A percentile compares a stretch with the other conserved stretches of the same genome.
phyloP scores from a whole-genome alignment of 2,113 vertebrate species.

The Anolis carolinensis region DNA sequence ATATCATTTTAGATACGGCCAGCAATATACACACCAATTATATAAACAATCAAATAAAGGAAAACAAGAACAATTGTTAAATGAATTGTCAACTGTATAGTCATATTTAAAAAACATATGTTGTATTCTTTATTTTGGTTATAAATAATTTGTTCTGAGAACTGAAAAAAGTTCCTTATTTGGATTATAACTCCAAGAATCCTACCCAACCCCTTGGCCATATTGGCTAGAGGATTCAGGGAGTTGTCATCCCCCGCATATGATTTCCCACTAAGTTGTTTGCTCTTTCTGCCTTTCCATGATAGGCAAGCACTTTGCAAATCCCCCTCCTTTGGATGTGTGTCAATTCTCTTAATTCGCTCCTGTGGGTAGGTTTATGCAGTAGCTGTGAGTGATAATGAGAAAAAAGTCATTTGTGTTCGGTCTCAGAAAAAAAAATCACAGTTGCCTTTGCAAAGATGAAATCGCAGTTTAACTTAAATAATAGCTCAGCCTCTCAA shows the following conservation, averaged over 20 bases:
- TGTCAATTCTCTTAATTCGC: not conserved
- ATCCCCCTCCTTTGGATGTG: not conserved
- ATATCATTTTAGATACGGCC: too few species aligned
- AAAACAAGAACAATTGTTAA: not conserved
- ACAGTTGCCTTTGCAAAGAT: not conserved
- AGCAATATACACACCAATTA: too few species aligned
- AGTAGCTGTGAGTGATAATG: not conserved
- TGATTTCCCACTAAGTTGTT: not conserved
- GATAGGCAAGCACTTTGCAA: not conserved
- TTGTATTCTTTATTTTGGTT: not conserved
- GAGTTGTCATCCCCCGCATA: not conserved
- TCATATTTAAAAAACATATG: not conserved
- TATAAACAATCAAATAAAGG: too few species aligned
- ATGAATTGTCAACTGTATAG: not conserved
- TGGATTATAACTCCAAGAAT: too few species aligned
- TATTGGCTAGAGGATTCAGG: not conserved
- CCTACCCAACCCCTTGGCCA: too few species aligned
- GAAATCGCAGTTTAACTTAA: conserved; percentile 19
- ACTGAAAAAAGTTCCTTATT: not conserved
- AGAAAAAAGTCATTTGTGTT: not conserved
- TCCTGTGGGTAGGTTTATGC: not conserved
- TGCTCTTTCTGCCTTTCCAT: not conserved
- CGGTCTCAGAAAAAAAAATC: not conserved
- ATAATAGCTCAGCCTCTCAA: not conserved
- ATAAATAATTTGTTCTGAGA: not conserved